Evolutionary conservation across 2,797 vertebrate genomes (phyloP).

Genomic region (Enteromius anoplus): DNA sequence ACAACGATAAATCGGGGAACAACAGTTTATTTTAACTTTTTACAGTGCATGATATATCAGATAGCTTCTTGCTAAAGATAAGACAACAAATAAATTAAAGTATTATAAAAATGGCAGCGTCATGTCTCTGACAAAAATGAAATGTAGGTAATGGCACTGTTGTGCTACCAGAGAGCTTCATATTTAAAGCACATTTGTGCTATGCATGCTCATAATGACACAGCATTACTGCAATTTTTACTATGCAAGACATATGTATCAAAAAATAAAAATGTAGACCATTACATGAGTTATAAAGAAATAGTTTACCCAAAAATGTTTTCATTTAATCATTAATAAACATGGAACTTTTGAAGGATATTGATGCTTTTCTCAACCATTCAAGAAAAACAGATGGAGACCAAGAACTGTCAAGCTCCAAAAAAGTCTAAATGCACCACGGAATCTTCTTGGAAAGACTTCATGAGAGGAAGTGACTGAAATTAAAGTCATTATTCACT

Average conservation of each 20-base stretch:
- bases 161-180: neutral
- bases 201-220: neutral
- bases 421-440: neutral
- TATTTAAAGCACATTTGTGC: neutral
- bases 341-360: neutral
- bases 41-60: neutral
- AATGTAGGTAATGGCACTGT: neutral
- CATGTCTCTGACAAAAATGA: neutral
- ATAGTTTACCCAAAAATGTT: neutral
- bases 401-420: neutral
- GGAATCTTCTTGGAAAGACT: neutral
- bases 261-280: neutral
- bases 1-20: neutral
- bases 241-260: neutral
- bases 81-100: neutral
- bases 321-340: neutral
- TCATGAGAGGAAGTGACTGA: neutral
- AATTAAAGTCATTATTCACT: neutral
- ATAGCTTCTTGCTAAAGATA: neutral
- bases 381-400: neutral
- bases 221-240: conserved; percentile 2
- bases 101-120: neutral
- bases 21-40: neutral
- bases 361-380: neutral
- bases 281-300: neutral